Percentiles rank a stretch among this genome's conserved stretches.
phyloP scores from a whole-genome alignment of 1,140 invertebrate genomes.

The Heliconius nattereri region DNA sequence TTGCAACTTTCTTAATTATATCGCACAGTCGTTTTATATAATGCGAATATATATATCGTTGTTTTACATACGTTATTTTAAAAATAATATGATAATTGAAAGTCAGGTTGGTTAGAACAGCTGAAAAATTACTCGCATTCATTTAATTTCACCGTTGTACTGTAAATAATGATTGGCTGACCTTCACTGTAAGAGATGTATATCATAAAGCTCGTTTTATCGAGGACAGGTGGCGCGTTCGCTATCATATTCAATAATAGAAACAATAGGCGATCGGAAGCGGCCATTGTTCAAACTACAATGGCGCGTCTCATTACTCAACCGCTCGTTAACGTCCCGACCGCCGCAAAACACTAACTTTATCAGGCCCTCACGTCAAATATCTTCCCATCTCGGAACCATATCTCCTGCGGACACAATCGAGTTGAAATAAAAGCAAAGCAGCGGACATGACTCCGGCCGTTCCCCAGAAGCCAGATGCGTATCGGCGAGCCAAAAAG shows the following conservation, averaged over 20 bases:
- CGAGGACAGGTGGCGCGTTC: slow-evolving; percentile 43
- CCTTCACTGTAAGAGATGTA: slow-evolving; percentile 16
- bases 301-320: slow-evolving; percentile 77
- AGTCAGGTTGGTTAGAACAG: neutral
- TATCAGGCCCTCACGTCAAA: slow-evolving; percentile 75
- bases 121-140: neutral
- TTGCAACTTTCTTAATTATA: slow-evolving; percentile 52
- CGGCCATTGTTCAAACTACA: slow-evolving; percentile 73
- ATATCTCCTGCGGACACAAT: slow-evolving; percentile 72
- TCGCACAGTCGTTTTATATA: neutral
- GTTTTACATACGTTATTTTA: neutral
- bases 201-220: slow-evolving; percentile 21
- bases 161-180: slow-evolving; percentile 12
- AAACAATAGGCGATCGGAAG: slow-evolving; percentile 70
- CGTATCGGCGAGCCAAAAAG: slow-evolving; percentile 75
- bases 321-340: slow-evolving; percentile 72
- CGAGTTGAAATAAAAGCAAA: slow-evolving; percentile 63
- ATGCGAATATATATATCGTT: neutral
- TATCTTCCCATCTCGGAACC: slow-evolving; percentile 74
- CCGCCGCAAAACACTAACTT: slow-evolving; percentile 76
- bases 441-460: slow-evolving; percentile 46
- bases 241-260: slow-evolving; percentile 72
- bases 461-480: slow-evolving; percentile 69
- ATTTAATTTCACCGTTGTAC: neutral
- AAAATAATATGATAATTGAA: neutral